A percentile compares a stretch with the other conserved stretches of the same genome.
Conservation (phyloP, 2,888 invertebrate genomes). For the Tiphia femorata region DNA sequence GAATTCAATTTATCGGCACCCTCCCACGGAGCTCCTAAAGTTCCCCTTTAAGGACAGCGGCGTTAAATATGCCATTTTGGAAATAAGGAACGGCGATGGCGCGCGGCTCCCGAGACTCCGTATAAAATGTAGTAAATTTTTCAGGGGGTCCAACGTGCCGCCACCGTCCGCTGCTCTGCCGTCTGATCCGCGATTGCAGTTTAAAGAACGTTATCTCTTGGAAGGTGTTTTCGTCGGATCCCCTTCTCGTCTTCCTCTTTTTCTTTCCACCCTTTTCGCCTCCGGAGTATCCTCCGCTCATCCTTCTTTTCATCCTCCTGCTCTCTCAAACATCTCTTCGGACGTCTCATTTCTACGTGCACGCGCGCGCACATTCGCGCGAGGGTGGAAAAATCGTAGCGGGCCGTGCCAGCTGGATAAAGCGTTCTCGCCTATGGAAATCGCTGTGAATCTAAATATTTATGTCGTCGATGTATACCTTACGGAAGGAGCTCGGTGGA, state of each 20-base stretch:
- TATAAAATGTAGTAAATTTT: too few relatives aligned
- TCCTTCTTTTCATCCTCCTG: not conserved
- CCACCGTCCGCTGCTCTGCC: conserved; percentile 10
- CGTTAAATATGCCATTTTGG: too few relatives aligned
- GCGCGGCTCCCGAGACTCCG: not conserved
- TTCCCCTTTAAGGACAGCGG: too few relatives aligned
- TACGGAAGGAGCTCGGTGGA: conserved; percentile 13
- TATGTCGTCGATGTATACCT: conserved; percentile 19
- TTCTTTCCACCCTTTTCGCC: conserved; percentile 1
- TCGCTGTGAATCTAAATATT: conserved; percentile 32
- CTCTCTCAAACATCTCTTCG: conserved; percentile 5
- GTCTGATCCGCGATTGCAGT: conserved; percentile 16
- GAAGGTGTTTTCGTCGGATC: conserved; percentile 27
- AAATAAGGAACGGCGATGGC: too few relatives aligned
- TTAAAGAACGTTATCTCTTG: conserved; percentile 32
- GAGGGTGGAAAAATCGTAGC: conserved; percentile 25
- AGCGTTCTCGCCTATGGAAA: conserved; percentile 28
- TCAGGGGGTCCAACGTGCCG: too few relatives aligned
- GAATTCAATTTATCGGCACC: too few relatives aligned
- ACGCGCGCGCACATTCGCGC: too few relatives aligned
- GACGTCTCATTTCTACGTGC: conserved; percentile 23
- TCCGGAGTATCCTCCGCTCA: not conserved
- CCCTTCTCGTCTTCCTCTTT: conserved; percentile 20
- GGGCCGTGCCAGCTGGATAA: conserved; percentile 20
- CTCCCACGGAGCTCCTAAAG: too few relatives aligned